Evolutionary conservation across 2,888 invertebrate species (phyloP).

Genomic region (Cartodere bifasciata): DNA sequence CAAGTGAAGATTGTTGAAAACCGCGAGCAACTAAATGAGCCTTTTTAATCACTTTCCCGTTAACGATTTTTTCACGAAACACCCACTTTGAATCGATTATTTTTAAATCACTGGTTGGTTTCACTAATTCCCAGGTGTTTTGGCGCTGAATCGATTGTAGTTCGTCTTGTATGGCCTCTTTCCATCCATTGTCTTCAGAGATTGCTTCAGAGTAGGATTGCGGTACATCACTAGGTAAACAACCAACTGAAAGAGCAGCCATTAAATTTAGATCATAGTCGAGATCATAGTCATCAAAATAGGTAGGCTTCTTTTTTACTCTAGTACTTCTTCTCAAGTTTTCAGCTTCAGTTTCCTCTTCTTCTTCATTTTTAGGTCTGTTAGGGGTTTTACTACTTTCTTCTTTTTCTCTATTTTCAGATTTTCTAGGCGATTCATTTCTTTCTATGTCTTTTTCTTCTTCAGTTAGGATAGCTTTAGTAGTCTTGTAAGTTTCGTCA

Average conservation of each 20-base stretch:
- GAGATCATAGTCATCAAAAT: slow-evolving; percentile 12
- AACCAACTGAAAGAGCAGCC: slow-evolving; percentile 8
- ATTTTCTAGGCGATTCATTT: slow-evolving; percentile 1
- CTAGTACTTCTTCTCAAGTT: slow-evolving; percentile 5
- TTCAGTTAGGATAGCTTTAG: too few species aligned
- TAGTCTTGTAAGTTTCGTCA: slow-evolving; percentile 15
- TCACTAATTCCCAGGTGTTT: slow-evolving; percentile 13
- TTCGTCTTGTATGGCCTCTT: slow-evolving; percentile 11
- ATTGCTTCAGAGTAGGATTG: slow-evolving; percentile 10
- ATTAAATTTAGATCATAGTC: slow-evolving; percentile 9
- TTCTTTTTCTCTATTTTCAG: neutral
- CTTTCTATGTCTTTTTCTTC: neutral
- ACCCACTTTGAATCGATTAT: slow-evolving; percentile 15
- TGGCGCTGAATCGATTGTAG: slow-evolving; percentile 9
- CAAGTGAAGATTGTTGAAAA: slow-evolving; percentile 8
- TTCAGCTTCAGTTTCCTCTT: neutral
- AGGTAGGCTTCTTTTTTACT: slow-evolving; percentile 4
- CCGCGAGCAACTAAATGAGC: slow-evolving; percentile 14
- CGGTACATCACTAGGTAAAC: slow-evolving; percentile 6
- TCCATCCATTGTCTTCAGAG: slow-evolving; percentile 9
- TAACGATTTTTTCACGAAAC: slow-evolving; percentile 12
- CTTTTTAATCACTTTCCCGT: slow-evolving; percentile 9
- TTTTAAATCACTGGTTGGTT: slow-evolving; percentile 8
- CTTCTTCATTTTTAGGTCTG: neutral
- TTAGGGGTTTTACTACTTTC: neutral